A percentile compares a stretch with the other conserved stretches of the same genome.
Evolutionary conservation across 2,888 invertebrate genomes (phyloP).

Genomic region (Cantharis rufa): DNA sequence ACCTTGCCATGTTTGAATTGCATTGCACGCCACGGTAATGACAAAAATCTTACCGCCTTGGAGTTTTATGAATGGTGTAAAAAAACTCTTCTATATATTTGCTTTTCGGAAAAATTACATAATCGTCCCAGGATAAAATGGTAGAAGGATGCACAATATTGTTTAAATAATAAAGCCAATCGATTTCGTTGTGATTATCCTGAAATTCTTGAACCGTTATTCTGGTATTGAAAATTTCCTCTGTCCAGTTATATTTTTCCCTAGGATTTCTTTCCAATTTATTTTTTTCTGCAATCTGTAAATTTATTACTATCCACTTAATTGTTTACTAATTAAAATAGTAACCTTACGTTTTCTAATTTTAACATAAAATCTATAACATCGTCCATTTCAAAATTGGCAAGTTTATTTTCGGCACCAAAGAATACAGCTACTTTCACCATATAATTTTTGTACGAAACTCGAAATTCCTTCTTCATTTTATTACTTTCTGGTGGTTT

Average conservation of each 20-base stretch:
- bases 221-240: neutral
- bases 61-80: conserved; percentile 15
- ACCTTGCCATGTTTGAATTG: neutral
- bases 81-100: conserved; percentile 14
- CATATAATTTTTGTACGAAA: conserved; percentile 27
- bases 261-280: too few species aligned
- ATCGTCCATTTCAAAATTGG: conserved; percentile 35
- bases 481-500: neutral
- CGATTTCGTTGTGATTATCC: neutral
- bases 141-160: neutral
- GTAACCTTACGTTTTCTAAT: conserved; percentile 32
- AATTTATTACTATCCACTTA: neutral
- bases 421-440: conserved; percentile 36
- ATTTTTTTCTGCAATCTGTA: neutral
- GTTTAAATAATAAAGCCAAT: neutral
- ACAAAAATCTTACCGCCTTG: conserved; percentile 13
- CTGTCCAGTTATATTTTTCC: neutral
- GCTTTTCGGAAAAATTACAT: conserved; percentile 5
- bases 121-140: neutral
- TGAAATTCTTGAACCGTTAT: neutral
- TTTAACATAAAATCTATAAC: conserved; percentile 39
- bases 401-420: conserved; percentile 32
- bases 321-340: neutral
- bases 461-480: neutral
- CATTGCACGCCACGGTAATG: neutral